phyloP scores from a whole-genome alignment of 2,888 invertebrate species.

The Exocentrus adspersus region DNA sequence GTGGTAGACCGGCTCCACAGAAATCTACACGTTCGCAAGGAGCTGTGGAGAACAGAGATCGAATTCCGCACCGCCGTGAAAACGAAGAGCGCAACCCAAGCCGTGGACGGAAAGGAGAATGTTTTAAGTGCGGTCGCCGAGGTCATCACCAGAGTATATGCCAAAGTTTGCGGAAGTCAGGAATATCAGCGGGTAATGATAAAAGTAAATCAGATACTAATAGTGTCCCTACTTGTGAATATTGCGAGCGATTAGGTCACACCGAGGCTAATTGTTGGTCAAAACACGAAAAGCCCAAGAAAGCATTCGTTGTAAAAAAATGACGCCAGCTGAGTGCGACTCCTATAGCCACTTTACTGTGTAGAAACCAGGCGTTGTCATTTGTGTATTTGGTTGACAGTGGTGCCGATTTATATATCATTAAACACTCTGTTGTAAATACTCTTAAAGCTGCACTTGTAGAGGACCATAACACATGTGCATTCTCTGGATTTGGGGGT shows the following conservation, averaged over 20 bases:
- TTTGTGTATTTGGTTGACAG: constrained; percentile 41
- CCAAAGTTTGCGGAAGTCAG: neutral
- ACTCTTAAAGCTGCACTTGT: neutral
- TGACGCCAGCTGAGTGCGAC: constrained; percentile 27
- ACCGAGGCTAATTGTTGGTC: constrained; percentile 34
- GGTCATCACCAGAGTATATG: neutral
- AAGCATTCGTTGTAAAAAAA: constrained; percentile 20
- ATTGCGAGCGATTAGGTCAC: constrained; percentile 38
- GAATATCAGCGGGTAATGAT: neutral
- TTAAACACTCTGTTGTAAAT: constrained; percentile 27
- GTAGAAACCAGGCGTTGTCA: constrained; percentile 21
- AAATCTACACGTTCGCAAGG: no score
- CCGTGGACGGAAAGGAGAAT: no score
- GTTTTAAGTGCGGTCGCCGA: no score
- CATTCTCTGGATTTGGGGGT: constrained; percentile 27
- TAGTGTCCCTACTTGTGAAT: no score
- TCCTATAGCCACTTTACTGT: constrained; percentile 38
- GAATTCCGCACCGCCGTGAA: neutral
- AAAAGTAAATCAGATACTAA: neutral
- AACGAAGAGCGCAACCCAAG: no score
- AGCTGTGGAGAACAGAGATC: neutral
- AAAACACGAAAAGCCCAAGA: constrained; percentile 37
- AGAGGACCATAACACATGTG: constrained; percentile 6
- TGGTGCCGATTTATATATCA: constrained; percentile 40
- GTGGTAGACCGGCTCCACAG: no score